A percentile compares a stretch with the other conserved stretches of the same genome.
Conservation (phyloP, 2,888 invertebrate genomes). For the Augiades crinisus region DNA sequence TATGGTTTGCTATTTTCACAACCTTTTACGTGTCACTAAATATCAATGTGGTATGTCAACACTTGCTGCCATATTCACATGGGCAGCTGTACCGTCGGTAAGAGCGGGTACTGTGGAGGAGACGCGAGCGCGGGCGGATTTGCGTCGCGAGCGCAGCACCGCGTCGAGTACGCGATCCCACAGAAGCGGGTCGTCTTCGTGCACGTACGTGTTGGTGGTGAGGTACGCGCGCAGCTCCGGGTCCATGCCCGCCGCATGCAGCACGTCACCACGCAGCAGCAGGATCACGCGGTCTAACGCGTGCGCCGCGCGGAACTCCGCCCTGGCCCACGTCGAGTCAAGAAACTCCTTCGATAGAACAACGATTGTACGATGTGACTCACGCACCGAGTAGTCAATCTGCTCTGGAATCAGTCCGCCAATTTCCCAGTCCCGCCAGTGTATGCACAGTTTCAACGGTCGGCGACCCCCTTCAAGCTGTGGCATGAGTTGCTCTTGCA, state of each 20-base stretch:
- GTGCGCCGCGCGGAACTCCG: conserved; percentile 27
- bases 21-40: no score
- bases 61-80: no score
- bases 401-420: conserved; percentile 82
- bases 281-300: conserved; percentile 87
- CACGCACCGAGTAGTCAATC: conserved; percentile 87
- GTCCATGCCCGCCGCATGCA: conserved; percentile 66
- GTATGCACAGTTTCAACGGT: conserved; percentile 83
- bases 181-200: conserved; percentile 91
- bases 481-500: conserved; percentile 84
- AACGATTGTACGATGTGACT: conserved; percentile 70
- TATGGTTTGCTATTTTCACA: no score
- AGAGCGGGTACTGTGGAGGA: not conserved
- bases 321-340: conserved; percentile 18
- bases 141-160: conserved; percentile 67
- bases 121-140: not conserved
- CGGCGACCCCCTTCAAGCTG: conserved; percentile 71
- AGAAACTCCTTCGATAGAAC: conserved; percentile 58
- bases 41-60: no score
- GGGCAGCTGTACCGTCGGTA: no score
- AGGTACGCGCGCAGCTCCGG: conserved; percentile 83
- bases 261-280: conserved; percentile 83
- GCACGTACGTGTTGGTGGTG: conserved; percentile 89
- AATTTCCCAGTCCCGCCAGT: conserved; percentile 36
- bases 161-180: conserved; percentile 89